Conservation (phyloP, 1,140 invertebrate species). For the Oscheius sp. region DNA sequence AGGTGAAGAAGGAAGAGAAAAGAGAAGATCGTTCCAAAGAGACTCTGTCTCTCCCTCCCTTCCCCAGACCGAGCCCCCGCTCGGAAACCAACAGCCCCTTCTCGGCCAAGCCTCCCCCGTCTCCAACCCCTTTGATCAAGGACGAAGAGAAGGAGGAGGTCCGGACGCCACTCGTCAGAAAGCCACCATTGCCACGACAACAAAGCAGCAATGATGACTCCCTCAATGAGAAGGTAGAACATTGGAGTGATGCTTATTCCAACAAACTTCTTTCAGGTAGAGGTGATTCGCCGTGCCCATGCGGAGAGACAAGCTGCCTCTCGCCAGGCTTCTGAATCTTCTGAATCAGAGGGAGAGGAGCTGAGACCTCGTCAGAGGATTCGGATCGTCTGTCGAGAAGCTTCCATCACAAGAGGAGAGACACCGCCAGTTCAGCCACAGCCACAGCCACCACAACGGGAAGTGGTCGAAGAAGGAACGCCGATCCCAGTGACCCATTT, state of each 20-base stretch:
- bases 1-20: background rate
- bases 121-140: slow-evolving; percentile 7
- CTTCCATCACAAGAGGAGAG: slow-evolving; percentile 11
- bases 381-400: slow-evolving; percentile 26
- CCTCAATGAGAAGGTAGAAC: slow-evolving; percentile 37
- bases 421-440: background rate
- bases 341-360: slow-evolving; percentile 30
- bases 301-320: slow-evolving; percentile 39
- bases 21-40: background rate
- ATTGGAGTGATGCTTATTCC: background rate
- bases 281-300: slow-evolving; percentile 44
- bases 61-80: background rate
- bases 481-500: slow-evolving; percentile 39
- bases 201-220: slow-evolving; percentile 38
- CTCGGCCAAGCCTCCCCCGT: slow-evolving; percentile 22
- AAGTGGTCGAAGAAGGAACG: slow-evolving; percentile 17
- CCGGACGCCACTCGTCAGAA: slow-evolving; percentile 18
- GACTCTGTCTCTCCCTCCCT: slow-evolving; percentile 19
- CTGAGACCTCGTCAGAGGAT: slow-evolving; percentile 16
- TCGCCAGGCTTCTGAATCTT: slow-evolving; percentile 10
- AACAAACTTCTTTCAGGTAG: slow-evolving; percentile 17
- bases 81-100: background rate
- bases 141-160: slow-evolving; percentile 11
- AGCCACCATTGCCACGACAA: slow-evolving; percentile 49
- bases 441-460: background rate